Percentiles rank a stretch among this genome's conserved stretches.
Evolutionary conservation across 2,797 vertebrate genomes (phyloP).

Genomic region (Propithecus deckenii): DNA sequence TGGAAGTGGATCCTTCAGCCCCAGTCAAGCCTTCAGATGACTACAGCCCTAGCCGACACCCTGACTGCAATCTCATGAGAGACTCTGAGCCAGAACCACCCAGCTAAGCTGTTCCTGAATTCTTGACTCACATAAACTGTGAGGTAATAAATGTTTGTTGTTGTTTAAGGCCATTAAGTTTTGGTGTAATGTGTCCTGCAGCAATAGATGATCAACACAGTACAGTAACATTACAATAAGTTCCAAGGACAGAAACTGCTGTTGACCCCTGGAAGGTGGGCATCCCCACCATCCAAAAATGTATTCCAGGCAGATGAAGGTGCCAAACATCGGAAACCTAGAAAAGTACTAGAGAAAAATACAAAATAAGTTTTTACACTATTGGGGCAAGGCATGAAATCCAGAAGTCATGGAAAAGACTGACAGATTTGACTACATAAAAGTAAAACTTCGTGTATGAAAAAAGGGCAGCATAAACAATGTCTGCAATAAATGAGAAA

Average conservation of each 20-base stretch:
- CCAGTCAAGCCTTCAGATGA: slow-evolving; percentile 22
- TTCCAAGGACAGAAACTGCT: neutral
- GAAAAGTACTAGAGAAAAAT: neutral
- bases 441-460: neutral
- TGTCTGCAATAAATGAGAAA: neutral
- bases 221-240: neutral
- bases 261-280: neutral
- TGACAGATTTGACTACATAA: neutral
- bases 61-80: neutral
- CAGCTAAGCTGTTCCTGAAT: neutral
- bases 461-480: neutral
- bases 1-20: neutral
- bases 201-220: neutral
- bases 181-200: neutral
- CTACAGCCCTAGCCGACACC: neutral
- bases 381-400: neutral
- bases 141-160: neutral
- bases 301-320: neutral
- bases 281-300: neutral
- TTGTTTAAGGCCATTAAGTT: neutral
- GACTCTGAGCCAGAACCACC: neutral
- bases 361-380: neutral
- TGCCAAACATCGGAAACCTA: neutral
- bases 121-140: neutral
- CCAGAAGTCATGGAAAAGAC: neutral